Conservation (phyloP, 2,797 vertebrate species). For the Anabas testudineus region DNA sequence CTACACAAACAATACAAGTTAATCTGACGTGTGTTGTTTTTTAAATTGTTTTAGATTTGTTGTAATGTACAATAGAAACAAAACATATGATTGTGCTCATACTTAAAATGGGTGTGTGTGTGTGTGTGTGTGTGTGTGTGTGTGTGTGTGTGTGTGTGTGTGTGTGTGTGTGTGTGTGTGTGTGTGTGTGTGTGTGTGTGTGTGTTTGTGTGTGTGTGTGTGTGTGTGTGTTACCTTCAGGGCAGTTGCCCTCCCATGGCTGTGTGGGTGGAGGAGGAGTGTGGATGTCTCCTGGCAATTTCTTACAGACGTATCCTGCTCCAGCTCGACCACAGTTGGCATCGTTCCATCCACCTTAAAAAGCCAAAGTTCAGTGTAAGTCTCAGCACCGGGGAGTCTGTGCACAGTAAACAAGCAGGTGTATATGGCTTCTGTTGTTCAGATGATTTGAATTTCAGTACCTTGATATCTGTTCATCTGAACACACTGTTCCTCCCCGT, state of each 20-base stretch:
- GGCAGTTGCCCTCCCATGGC: slow-evolving; percentile 86
- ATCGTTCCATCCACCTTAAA: slow-evolving; percentile 85
- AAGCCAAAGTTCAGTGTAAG: slow-evolving; percentile 2
- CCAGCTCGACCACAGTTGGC: slow-evolving; percentile 82
- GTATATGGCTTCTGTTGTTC: fast-evolving
- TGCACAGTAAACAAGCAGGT: background rate
- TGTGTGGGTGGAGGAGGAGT: slow-evolving; percentile 82
- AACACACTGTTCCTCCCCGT: slow-evolving; percentile 86
- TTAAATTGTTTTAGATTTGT: too few species aligned
- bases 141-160: slow-evolving; percentile 6
- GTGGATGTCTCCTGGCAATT: slow-evolving; percentile 76
- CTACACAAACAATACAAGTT: too few species aligned
- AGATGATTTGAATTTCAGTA: slow-evolving; percentile 29
- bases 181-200: slow-evolving; percentile 6
- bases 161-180: background rate
- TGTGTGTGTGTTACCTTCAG: slow-evolving; percentile 74
- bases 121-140: background rate
- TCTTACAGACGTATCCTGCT: slow-evolving; percentile 87
- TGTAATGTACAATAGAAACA: too few species aligned
- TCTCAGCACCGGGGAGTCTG: background rate
- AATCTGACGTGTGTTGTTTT: too few species aligned
- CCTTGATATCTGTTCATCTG: slow-evolving; percentile 85
- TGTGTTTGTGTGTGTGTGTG: slow-evolving; percentile 79
- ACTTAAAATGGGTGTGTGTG: background rate
- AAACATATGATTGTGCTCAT: too few species aligned